phyloP scores from a whole-genome alignment of 2,888 invertebrate genomes.

The Sinodicranocentrus sp. region DNA sequence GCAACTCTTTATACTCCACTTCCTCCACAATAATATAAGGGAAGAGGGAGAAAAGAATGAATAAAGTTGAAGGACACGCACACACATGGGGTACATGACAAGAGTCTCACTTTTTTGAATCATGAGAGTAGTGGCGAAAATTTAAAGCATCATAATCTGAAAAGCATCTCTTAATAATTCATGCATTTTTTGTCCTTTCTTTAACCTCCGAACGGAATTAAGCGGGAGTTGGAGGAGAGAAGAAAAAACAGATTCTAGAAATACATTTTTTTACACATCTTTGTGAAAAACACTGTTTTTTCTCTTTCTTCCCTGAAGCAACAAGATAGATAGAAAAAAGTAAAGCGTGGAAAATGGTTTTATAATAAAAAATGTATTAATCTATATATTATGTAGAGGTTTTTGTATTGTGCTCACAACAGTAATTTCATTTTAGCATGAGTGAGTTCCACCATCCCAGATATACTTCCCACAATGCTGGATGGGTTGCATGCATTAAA shows the following conservation, averaged over 20 bases:
- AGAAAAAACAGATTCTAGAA: neutral
- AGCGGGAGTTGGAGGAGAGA: neutral
- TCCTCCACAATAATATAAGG: too few relatives aligned
- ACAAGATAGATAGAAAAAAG: neutral
- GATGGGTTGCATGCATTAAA: constrained; percentile 9
- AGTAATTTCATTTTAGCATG: neutral
- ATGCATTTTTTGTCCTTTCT: constrained; percentile 14
- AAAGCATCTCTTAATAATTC: constrained; percentile 52
- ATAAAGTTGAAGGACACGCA: constrained; percentile 14
- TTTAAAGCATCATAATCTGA: constrained; percentile 27
- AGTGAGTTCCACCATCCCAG: too few relatives aligned
- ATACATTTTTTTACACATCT: neutral
- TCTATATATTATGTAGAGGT: neutral
- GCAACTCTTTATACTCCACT: too few relatives aligned
- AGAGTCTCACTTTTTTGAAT: constrained; percentile 15
- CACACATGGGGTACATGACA: too few relatives aligned
- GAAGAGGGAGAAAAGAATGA: constrained; percentile 11
- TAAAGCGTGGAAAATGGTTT: neutral
- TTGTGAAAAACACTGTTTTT: neutral
- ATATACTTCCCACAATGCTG: too few relatives aligned
- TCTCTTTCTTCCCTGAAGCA: neutral
- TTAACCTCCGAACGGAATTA: constrained; percentile 4
- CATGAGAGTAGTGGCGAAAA: constrained; percentile 28
- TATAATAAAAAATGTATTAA: neutral
- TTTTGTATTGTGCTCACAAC: neutral